These are phyloP conservation scores for Hirtodrosophila confusa DNA, from an alignment of 2,888 invertebrate species.

Conservation along the genomic window DNA sequence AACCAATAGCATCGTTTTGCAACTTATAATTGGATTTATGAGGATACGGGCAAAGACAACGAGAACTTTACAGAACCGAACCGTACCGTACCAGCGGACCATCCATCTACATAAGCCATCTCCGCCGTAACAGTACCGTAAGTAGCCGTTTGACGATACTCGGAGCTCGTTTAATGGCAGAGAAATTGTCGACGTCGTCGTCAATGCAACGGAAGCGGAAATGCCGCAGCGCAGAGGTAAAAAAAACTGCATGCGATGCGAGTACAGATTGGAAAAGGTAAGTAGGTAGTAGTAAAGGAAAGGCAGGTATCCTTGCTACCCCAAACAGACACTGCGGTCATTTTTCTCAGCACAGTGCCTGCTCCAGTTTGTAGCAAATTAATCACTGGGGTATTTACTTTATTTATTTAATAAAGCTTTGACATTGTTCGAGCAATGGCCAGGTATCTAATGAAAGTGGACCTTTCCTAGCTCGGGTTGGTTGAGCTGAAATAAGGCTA, in stretches of 20 bases:
- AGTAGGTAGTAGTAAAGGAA: background rate
- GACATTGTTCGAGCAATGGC: conserved; percentile 27
- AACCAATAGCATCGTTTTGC: conserved; percentile 48
- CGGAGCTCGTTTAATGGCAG: conserved; percentile 45
- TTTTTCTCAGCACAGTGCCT: conserved; percentile 26
- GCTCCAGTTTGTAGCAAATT: conserved; percentile 49
- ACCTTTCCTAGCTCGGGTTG: background rate
- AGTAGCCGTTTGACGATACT: conserved; percentile 50
- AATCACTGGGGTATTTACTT: conserved; percentile 59
- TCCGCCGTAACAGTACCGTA: conserved; percentile 41
- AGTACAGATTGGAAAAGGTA: conserved; percentile 4
- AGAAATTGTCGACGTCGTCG: conserved; percentile 41
- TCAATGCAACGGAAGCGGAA: conserved; percentile 54
- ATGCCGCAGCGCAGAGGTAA: conserved; percentile 35
- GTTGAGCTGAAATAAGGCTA: background rate
- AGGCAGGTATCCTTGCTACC: background rate
- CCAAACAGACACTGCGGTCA: conserved; percentile 28
- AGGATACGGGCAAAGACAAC: conserved; percentile 35
- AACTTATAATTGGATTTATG: conserved; percentile 78
- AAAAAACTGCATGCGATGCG: conserved; percentile 35
- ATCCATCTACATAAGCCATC: conserved; percentile 57
- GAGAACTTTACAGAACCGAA: background rate
- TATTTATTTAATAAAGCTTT: conserved; percentile 53
- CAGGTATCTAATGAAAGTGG: conserved; percentile 26
- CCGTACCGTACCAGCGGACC: conserved; percentile 8